Evolutionary conservation across 2,888 invertebrate genomes (phyloP).

Genomic region (Stenurella melanura): DNA sequence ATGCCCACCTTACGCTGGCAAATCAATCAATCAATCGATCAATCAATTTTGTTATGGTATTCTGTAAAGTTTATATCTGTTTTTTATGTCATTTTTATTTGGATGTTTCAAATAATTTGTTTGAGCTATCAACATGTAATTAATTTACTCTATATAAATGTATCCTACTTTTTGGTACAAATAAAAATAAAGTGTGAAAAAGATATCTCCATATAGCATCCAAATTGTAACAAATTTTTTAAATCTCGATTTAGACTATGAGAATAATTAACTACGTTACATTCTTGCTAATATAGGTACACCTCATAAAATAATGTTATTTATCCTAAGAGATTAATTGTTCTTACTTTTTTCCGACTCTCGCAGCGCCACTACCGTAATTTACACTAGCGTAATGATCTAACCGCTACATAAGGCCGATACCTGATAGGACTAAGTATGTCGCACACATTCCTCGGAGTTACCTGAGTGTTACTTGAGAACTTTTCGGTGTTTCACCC

Average conservation of each 20-base stretch:
- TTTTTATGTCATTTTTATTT: no score
- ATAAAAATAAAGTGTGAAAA: no score
- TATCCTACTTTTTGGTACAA: no score
- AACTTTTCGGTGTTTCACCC: slow-evolving; percentile 52
- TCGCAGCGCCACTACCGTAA: not conserved
- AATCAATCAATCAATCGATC: no score
- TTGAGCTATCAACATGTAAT: no score
- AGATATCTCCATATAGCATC: no score
- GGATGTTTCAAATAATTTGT: no score
- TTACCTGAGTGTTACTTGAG: slow-evolving; percentile 55
- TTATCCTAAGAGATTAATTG: not conserved
- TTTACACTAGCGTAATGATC: slow-evolving; percentile 2
- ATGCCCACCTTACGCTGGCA: no score
- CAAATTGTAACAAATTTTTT: not conserved
- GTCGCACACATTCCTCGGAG: slow-evolving; percentile 52
- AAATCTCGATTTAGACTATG: not conserved
- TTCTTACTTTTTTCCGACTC: not conserved
- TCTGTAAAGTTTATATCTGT: no score
- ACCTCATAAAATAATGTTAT: not conserved
- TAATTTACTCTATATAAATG: no score
- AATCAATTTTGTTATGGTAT: no score
- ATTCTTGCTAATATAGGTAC: not conserved
- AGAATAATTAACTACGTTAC: not conserved
- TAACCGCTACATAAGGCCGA: slow-evolving; percentile 43
- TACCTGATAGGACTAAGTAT: slow-evolving; percentile 56